Conservation (phyloP, 2,888 invertebrate species). For the Synergus japonicus region DNA sequence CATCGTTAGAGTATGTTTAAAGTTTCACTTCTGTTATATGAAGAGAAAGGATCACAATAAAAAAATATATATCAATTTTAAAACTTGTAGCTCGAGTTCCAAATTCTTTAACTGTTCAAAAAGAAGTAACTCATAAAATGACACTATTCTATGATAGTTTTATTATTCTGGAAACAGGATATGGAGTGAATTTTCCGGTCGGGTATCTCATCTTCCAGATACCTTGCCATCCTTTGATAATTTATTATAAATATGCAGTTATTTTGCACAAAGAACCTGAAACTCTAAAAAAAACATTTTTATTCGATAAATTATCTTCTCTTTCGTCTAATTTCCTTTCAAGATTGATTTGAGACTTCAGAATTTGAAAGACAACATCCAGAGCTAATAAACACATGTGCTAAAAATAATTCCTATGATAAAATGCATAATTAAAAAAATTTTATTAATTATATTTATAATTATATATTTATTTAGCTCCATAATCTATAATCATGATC, state of each 20-base stretch:
- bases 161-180: not conserved
- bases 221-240: not conserved
- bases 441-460: not conserved
- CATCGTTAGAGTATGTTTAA: not conserved
- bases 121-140: not conserved
- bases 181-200: conserved; percentile 1
- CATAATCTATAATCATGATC: not conserved
- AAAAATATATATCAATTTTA: not conserved
- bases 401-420: not conserved
- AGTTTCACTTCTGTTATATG: not conserved
- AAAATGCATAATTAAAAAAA: not conserved
- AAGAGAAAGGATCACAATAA: not conserved
- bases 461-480: not conserved
- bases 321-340: not conserved
- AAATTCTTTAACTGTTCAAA: not conserved
- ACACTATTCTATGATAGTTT: not conserved
- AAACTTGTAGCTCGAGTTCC: not conserved
- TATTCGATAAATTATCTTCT: not conserved
- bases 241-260: not conserved
- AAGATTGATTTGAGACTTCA: not conserved
- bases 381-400: conserved; percentile 14
- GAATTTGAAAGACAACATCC: not conserved
- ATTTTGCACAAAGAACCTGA: not conserved
- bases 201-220: not conserved
- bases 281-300: not conserved